Evolutionary conservation across 2,888 invertebrate species (phyloP).

Genomic region (Drosophila cognata): DNA sequence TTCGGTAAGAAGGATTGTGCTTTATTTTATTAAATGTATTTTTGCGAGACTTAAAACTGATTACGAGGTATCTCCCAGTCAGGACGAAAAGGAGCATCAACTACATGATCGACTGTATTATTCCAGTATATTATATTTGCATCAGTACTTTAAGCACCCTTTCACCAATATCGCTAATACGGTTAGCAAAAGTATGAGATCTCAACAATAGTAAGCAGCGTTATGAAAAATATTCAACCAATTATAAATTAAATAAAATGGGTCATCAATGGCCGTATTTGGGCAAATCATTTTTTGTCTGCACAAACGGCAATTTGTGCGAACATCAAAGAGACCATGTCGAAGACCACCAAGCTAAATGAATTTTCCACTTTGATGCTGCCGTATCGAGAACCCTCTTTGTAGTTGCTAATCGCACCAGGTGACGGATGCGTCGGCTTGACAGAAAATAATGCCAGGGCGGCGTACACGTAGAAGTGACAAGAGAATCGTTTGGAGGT

Average conservation of each 20-base stretch:
- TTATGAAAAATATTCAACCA: conserved; percentile 13
- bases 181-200: background rate
- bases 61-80: background rate
- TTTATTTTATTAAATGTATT: background rate
- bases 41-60: background rate
- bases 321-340: conserved; percentile 64
- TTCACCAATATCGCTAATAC: conserved; percentile 1
- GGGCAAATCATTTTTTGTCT: conserved; percentile 19
- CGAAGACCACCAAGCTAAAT: conserved; percentile 84
- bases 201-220: conserved; percentile 2
- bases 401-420: conserved; percentile 78
- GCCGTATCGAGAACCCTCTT: conserved; percentile 82
- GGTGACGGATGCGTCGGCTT: conserved; percentile 81
- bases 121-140: background rate
- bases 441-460: conserved; percentile 57
- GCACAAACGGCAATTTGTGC: conserved; percentile 49
- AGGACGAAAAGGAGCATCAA: background rate
- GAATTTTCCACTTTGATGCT: conserved; percentile 84
- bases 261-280: conserved; percentile 42
- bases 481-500: conserved; percentile 75
- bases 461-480: conserved; percentile 58
- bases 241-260: conserved; percentile 35
- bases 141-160: background rate
- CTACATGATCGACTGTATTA: too few species aligned
- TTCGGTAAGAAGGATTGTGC: background rate